These are phyloP conservation scores for Eudyptes chrysolophus DNA, from an alignment of 2,113 vertebrate species.

Conservation along the genomic window DNA sequence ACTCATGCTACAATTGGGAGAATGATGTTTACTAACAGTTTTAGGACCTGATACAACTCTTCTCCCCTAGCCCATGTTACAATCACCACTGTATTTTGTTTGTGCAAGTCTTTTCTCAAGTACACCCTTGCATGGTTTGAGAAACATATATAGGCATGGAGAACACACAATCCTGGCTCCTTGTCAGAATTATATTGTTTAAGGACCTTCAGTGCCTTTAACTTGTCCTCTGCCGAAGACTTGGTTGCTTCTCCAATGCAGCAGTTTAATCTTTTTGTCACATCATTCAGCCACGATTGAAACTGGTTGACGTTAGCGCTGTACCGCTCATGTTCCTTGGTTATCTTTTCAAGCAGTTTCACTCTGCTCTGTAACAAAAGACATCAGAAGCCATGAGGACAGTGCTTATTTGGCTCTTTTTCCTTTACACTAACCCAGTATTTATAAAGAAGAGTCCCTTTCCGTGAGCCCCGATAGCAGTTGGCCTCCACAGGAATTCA, in stretches of 20 bases:
- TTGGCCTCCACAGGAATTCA: not conserved
- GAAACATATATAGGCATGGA: not conserved
- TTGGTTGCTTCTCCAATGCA: constrained; percentile 58
- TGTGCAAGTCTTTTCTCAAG: not conserved
- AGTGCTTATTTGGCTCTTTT: not conserved
- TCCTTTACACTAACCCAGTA: not conserved
- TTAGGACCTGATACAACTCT: not conserved
- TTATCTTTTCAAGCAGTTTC: constrained; percentile 79
- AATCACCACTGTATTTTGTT: not conserved
- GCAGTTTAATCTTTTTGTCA: constrained; percentile 78
- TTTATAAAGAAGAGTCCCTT: not conserved
- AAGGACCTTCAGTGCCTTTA: constrained; percentile 82
- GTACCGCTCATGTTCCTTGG: constrained; percentile 83
- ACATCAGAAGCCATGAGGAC: not conserved
- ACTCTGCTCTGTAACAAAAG: constrained; percentile 81
- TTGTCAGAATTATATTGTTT: not conserved
- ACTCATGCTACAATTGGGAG: not conserved
- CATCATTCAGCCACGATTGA: constrained; percentile 82
- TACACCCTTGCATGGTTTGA: not conserved
- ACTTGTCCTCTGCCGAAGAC: constrained; percentile 60
- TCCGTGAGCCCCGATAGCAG: rapidly evolving
- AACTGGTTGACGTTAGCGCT: constrained; percentile 73
- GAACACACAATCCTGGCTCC: not conserved
- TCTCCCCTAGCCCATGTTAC: not conserved
- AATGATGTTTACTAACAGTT: not conserved